A percentile compares a stretch with the other conserved stretches of the same genome.
These are phyloP conservation scores for Pollenia angustigena DNA, from an alignment of 2,888 invertebrate species.

Conservation along the genomic window DNA sequence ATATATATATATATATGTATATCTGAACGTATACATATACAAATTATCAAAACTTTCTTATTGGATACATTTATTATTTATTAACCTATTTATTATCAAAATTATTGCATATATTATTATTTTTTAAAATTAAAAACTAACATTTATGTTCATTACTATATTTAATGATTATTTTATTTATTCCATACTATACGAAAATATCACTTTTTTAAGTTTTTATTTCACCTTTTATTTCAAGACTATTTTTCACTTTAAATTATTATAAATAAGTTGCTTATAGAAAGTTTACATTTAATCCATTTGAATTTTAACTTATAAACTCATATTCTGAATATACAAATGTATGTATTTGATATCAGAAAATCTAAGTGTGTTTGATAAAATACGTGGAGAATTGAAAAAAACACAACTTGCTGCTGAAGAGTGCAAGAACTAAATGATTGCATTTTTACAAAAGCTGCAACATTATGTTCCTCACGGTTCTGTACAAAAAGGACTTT, in stretches of 20 bases:
- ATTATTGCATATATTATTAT: neutral
- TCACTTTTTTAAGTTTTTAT: neutral
- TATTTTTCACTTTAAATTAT: conserved; percentile 35
- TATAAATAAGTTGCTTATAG: neutral
- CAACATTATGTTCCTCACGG: conserved; percentile 60
- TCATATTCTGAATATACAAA: conserved; percentile 47
- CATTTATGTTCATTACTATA: neutral
- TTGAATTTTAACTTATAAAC: conserved; percentile 54
- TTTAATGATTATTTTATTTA: neutral
- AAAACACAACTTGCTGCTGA: conserved; percentile 85
- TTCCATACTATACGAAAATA: neutral
- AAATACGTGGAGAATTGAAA: conserved; percentile 76
- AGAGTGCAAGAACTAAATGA: conserved; percentile 85
- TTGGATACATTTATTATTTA: neutral
- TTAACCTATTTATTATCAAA: neutral
- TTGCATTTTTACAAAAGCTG: conserved; percentile 74
- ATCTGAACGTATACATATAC: neutral
- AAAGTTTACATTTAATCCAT: conserved; percentile 32
- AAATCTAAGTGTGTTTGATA: conserved; percentile 57
- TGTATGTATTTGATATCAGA: conserved; percentile 59
- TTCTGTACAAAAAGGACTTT: conserved; percentile 54
- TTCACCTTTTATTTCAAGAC: conserved; percentile 33
- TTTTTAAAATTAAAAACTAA: neutral
- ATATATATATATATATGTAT: neutral
- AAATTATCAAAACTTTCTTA: neutral